Base-by-base conservation (phyloP, 2,797 vertebrate genomes). In the Okamejei kenojei region DNA sequence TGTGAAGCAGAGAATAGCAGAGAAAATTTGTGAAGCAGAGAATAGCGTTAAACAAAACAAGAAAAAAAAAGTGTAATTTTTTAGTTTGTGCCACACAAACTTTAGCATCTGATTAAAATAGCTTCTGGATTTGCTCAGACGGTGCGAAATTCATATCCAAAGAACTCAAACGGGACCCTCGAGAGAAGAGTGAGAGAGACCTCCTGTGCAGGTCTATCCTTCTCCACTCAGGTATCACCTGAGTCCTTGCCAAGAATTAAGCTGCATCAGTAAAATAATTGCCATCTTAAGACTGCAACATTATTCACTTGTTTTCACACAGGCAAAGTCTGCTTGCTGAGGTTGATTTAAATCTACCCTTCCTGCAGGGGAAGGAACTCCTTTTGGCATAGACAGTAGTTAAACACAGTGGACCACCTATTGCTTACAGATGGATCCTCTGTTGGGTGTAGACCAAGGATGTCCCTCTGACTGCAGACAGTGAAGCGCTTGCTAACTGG, bases 11-110 rank as follows among this genome's bases (percentile, higher is more conserved):
- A 80, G 7, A 58, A 82, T 82, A 82, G n/a, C n/a, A n/a, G n/a
- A n/a, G n/a, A n/a, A 68, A 21, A 38, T 23, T 9, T 29, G 26
- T 54, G 80, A 82, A 82, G 45, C 38, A 23, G 45, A 80, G 7
- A 58, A 82, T 82, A 82, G n/a, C n/a, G n/a, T n/a, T n/a, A 10
- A 54, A 82, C 54, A 82, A 82, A 82, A 58, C 80, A 82, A 82
- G 26, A 29, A 23, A 11, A 61, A 61, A 21, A 82, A 23, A 26
- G 23, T 7, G 21, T 11, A 9, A 68, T 54, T 54, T 82, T 45
- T 82, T 11, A 7, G 8, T 45, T 23, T 82, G 26, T 61, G 10
- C 11, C 58, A 8, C 26, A 82, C 10, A 82, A 26, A 58, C 7
- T 81, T 58, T 58, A 26, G 8, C 54, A 58, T 54, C 4, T 2